Evolutionary conservation across 1,140 invertebrate genomes (phyloP), one percentile per base, ranked within the genome.

Genomic region (Drosophila leontia): DNA sequence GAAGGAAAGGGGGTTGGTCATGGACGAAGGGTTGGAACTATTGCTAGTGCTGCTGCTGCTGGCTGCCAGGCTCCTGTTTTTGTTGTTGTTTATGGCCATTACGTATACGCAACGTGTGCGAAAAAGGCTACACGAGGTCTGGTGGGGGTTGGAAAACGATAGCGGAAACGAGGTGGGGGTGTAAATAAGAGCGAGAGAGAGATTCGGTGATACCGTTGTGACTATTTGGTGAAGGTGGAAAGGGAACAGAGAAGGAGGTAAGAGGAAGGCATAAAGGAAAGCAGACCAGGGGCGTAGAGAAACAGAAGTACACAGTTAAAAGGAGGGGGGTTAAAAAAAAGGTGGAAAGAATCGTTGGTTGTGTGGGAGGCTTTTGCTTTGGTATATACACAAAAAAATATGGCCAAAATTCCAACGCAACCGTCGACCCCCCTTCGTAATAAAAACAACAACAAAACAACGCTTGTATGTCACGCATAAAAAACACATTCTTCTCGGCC

Each of bases 101-200:
- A 88, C 84, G 84, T 90, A 88, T 88, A 88, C 84, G 84, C 84
- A 90, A 80, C 84, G 85, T 88, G 80, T 90, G 74, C 84, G 81
- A 77, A 88, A 70, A 88, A 78, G 80, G 80, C 84, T 78, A 87
- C 74, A 79, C 75, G 70, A 80, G 83, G 57, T 56, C 60, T 62
- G 59, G 45, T 75, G 56, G 53, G 35, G 59, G 61, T 29, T 19
- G 47, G 37, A 51, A 42, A 50, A 39, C 32, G 39, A n/a, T 59
- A 42, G 19, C 19, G 57, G 15, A 37, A 41, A 44, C 12, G n/a
- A 34, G 41, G 39, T 50, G 35, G 45, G 55, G 47, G 35, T 35
- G 53, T 42, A 45, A 69, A 51, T 19, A 81, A 47, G 51, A 57
- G 42, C 34, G 60, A 61, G 47, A 60, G 68, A 51, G 53, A 62